Evolutionary conservation across 2,797 vertebrate genomes (phyloP), one percentile per base, ranked within the genome.

Genomic region (Melanotaenia parkinsoni): DNA sequence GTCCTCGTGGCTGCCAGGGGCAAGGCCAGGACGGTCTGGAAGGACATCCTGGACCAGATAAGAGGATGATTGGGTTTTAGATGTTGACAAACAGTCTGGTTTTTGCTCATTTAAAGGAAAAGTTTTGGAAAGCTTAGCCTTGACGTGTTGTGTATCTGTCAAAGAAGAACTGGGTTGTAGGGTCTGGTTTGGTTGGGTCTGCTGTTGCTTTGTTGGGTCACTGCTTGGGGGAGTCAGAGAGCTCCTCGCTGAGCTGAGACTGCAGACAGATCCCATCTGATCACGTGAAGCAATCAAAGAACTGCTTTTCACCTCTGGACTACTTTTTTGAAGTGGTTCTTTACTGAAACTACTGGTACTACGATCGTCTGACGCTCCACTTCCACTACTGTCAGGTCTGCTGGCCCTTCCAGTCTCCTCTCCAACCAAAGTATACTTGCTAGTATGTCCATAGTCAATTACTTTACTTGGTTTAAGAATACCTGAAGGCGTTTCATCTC

Each of bases 401-500:
- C 38, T 54, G 57, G 58, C 67, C 12, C 11, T 73, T 56, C 80
- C 89, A 2, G 77, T 67, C 1, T 89, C 65, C 61, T 95, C 94
- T 0, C 89, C 86, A 83, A 92, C 51, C 79, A 12, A 1, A 18
- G 56, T 45, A 18, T 95, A 97, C 81, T 96, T 98, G 83, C 96
- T 95, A 10, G 93, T 95, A 70, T 98, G 97, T 84, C 96, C 96
- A 47, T 98, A 98, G 79, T 99, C 97, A 58, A 98, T 97, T 14
- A 98, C 96, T 85, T 96, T 96, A 78, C 95, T 90, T 26, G 94
- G 93, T 66, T 96, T 94, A 11, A 85, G 16, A n/a, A 91, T 56
- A 0, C 80, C 30, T 6, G 84, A 18, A 13, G 32, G 30, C 0
- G 56, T 18, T 18, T 72, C 60, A 5, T 76, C 37, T 16, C 67